Conservation (phyloP, 2,888 invertebrate species). For the Busseola fusca region DNA sequence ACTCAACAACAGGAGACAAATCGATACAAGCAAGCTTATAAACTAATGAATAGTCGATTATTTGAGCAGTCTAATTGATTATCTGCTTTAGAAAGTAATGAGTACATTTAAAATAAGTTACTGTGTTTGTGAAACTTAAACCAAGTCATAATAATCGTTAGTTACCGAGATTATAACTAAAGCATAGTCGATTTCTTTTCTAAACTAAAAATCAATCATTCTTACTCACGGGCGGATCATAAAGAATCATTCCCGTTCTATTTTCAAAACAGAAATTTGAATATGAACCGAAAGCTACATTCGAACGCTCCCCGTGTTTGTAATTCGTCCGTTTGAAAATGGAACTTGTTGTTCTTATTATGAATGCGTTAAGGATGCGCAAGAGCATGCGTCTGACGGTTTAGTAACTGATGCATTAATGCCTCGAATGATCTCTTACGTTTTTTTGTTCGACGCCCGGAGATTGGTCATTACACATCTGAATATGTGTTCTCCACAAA, state of each 20-base stretch:
- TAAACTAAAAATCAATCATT: slow-evolving; percentile 64
- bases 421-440: slow-evolving; percentile 81
- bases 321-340: slow-evolving; percentile 83
- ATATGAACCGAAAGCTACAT: slow-evolving; percentile 80
- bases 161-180: slow-evolving; percentile 48
- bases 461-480: slow-evolving; percentile 89
- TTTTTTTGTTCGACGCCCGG: slow-evolving; percentile 84
- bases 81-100: slow-evolving; percentile 56
- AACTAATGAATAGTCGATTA: slow-evolving; percentile 56
- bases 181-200: slow-evolving; percentile 52
- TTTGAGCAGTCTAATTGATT: slow-evolving; percentile 52
- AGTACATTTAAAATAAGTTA: slow-evolving; percentile 46
- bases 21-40: slow-evolving; percentile 52
- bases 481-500: slow-evolving; percentile 87
- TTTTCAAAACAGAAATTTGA: slow-evolving; percentile 83
- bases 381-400: slow-evolving; percentile 86
- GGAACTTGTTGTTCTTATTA: slow-evolving; percentile 86
- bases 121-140: slow-evolving; percentile 42
- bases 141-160: slow-evolving; percentile 47
- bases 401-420: slow-evolving; percentile 89
- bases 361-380: slow-evolving; percentile 87
- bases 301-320: slow-evolving; percentile 81
- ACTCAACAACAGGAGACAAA: slow-evolving; percentile 54
- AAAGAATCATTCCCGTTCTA: slow-evolving; percentile 73
- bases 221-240: slow-evolving; percentile 62